Conservation (phyloP, 2,113 vertebrate genomes). For the Sakesphorus luctuosus region DNA sequence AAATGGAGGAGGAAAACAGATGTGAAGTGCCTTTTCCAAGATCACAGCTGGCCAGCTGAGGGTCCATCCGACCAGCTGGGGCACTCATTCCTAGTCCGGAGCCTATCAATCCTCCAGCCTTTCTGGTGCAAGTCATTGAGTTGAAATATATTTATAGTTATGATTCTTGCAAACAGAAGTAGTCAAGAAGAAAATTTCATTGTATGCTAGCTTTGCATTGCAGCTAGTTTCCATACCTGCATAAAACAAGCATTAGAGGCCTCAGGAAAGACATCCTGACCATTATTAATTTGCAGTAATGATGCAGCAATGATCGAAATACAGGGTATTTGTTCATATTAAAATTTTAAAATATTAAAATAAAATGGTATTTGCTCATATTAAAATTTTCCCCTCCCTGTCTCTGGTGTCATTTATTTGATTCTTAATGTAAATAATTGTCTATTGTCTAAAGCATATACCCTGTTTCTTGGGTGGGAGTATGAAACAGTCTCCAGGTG, state of each 20-base stretch:
- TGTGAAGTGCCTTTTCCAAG: constrained; percentile 4
- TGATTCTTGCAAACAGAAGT: background rate
- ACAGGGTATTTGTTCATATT: background rate
- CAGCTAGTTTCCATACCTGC: background rate
- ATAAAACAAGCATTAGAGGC: background rate
- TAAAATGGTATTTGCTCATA: background rate
- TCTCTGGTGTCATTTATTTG: background rate
- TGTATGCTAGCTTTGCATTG: background rate
- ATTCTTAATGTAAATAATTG: constrained; percentile 18
- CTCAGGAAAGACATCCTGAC: background rate
- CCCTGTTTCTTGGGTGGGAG: background rate
- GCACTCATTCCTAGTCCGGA: background rate
- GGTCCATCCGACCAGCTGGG: background rate
- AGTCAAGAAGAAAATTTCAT: background rate
- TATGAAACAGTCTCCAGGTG: background rate
- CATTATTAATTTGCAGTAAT: background rate
- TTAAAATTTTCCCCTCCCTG: background rate
- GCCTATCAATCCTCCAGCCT: background rate
- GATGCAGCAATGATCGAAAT: background rate
- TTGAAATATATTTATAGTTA: background rate
- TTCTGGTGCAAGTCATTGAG: background rate
- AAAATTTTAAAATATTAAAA: background rate
- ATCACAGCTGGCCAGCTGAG: background rate
- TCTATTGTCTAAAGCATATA: background rate
- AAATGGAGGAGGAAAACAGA: constrained; percentile 27